Base-by-base conservation (phyloP, 2,113 vertebrate species). In the Platichthys stellatus region DNA sequence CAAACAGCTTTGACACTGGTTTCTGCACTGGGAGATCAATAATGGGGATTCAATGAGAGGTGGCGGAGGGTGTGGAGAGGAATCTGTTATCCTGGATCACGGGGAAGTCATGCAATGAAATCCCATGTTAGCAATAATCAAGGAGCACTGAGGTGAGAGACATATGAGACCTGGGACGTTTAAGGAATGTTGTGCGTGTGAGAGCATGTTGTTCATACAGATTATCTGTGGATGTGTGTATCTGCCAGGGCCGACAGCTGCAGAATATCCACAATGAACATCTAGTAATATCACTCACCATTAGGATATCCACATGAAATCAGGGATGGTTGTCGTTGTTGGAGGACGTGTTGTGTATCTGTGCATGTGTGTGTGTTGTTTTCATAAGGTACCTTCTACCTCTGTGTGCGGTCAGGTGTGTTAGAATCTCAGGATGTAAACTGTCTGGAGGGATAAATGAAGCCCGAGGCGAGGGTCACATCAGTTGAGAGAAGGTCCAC, bases 11-110 rank as follows among this genome's bases (percentile, higher is more conserved):
- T 10, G 28, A 31, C 31, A 31, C 31, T 31, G 31, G 31, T 31
- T 62, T 58, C 56, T 78, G 58, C 40, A 51, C 23, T 45, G 14
- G 49, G 40, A 60, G 45, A 83, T 87, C 74, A 58, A 80, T 78
- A 40, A 35, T n/a, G 54, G 40, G 63, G 66, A 69, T 43, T 64
- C 63, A 47, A 17, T n/a, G 26, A 67, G 62, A 72, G 11, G 40
- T 43, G 40, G 40, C 40, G 13, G 40, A 43, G 40, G 43, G 62
- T 2, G 4, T 2, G 21, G 17, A 26, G 61, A 35, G 21, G 17
- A 45, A 54, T 3, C 38, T 64, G 17, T 59, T 35, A 8, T 23
- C 6, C 26, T 67, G 11, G 40, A 72, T 81, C 67, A 66, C 20
- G 9, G 15, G 49, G 12, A 53, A 51, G 15, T 45, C 8, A 62